These are phyloP conservation scores for Lytechinus variegatus DNA, from an alignment of 35 echinoderm and acorn worm genomes.

Conservation along the genomic window DNA sequence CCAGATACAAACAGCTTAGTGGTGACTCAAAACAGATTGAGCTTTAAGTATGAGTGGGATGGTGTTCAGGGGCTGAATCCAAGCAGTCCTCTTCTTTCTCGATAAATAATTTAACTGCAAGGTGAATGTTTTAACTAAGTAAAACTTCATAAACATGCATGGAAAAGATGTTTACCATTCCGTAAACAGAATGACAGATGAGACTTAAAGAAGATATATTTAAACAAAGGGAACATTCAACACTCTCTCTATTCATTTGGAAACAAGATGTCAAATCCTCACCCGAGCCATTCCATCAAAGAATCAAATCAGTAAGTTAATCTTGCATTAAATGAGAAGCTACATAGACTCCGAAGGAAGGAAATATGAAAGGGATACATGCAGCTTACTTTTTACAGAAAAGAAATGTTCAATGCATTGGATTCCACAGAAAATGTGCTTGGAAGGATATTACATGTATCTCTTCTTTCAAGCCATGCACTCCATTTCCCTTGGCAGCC, in stretches of 20 bases:
- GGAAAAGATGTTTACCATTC: not conserved
- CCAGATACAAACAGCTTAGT: not conserved
- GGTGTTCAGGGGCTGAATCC: not conserved
- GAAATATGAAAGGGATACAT: not conserved
- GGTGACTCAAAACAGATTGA: not conserved
- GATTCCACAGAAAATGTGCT: not conserved
- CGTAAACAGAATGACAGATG: not conserved
- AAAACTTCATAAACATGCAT: not conserved
- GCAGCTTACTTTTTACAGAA: not conserved
- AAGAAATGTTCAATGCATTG: not conserved
- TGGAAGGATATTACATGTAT: not conserved
- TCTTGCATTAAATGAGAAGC: not conserved
- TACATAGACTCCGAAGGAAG: not conserved
- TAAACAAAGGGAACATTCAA: not conserved
- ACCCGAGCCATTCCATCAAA: not conserved
- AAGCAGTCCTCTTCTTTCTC: not conserved
- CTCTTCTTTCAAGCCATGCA: not conserved
- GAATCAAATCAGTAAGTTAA: not conserved
- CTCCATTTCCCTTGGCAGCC: not conserved
- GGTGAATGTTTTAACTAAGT: not conserved
- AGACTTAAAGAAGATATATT: not conserved
- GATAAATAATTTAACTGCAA: not conserved
- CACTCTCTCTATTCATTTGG: not conserved
- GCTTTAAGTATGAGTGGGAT: not conserved
- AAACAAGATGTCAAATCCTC: not conserved